Evolutionary conservation across 2,797 vertebrate species (phyloP).

Genomic region (Pangasius macronema): DNA sequence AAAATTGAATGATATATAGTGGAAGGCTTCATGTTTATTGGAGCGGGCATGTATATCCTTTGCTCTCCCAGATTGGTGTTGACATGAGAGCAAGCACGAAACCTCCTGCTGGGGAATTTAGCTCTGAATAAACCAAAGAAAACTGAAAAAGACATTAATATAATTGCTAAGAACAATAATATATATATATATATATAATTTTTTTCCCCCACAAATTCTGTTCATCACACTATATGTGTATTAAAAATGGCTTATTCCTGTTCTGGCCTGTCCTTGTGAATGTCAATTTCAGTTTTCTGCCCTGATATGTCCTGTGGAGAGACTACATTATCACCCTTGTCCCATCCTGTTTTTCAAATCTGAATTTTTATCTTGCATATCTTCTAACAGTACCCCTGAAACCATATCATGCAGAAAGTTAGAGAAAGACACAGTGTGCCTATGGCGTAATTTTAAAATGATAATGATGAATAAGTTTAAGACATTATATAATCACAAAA

Average conservation of each 20-base stretch:
- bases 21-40: background rate
- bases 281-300: slow-evolving; percentile 9
- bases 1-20: background rate
- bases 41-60: background rate
- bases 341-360: slow-evolving; percentile 6
- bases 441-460: background rate
- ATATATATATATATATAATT: too few relatives aligned
- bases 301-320: slow-evolving; percentile 20
- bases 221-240: background rate
- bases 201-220: background rate
- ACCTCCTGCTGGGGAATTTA: slow-evolving; percentile 1
- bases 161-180: background rate
- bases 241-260: slow-evolving; percentile 10
- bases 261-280: slow-evolving; percentile 27
- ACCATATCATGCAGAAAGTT: background rate
- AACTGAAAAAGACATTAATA: background rate
- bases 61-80: background rate
- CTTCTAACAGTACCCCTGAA: background rate
- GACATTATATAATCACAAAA: background rate
- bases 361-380: background rate
- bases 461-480: background rate
- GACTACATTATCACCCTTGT: slow-evolving; percentile 17
- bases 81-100: background rate
- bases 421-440: background rate
- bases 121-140: background rate